Base-by-base conservation (phyloP, 2,113 vertebrate genomes). In the Pelmatolapia mariae region DNA sequence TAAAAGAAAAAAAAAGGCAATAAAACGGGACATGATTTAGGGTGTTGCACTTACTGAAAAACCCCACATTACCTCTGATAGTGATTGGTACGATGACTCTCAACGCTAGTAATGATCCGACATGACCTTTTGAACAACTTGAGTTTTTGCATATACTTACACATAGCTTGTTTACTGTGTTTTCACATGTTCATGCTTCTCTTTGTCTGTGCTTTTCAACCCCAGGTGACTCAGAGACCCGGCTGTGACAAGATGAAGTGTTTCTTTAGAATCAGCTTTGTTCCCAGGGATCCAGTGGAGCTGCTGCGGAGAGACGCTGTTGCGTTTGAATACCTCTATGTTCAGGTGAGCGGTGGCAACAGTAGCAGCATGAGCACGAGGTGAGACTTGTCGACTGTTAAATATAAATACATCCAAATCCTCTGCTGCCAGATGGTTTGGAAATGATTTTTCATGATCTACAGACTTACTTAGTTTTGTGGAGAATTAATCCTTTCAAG, bases 241-340 rank as follows among this genome's bases (percentile, higher is more conserved):
- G 97, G 97, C 85, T 98, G 97, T 5, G 98, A 99, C 92, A 99
- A 98, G 95, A 99, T 99, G 98, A 98, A 98, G 95, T 99, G 98
- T 97, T 97, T 98, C 94, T 99, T 99, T 91, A 95, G 98, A 89
- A 97, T 99, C 93, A 98, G 98, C 95, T 99, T 99, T 86, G 97
- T 99, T 90, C 98, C 98, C 93, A 97, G 98, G 94, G 98, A 99
- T 93, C 98, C 98, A 2, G 97, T 99, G 91, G 98, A 99, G 93
- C 97, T 99, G 90, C 96, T 99, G 86, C 96, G 98, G 80, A 97
- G 98, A 95, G 98, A 99, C 94, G 97, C 97, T 2, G 97, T 99
- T 90, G 98, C 98, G 68, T 99, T 99, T 89, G 98, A 99, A 90
- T 99, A 99, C 96, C 97, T 99, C 68, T 99, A 99, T 19, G 98